Base-by-base conservation (phyloP, 2,113 vertebrate species). In the Montifringilla adamsi region DNA sequence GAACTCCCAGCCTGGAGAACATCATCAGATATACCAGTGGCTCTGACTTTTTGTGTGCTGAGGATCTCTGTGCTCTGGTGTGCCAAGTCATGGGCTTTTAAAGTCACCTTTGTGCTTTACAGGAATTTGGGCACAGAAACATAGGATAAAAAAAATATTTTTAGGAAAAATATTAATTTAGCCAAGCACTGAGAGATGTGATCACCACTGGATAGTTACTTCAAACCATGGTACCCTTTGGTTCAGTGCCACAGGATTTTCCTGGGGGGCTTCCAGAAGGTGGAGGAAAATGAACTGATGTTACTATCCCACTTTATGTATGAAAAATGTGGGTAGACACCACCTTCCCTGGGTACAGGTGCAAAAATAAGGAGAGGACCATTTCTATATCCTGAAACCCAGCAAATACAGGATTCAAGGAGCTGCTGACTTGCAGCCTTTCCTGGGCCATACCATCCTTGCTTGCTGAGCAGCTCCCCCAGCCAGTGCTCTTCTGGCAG, bases 221-320 rank as follows among this genome's bases (percentile, higher is more conserved):
- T 73, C 44, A 56, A 31, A 69, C 46, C 37, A 56, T 3, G 6
- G 37, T 28, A 30, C 28, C 19, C 33, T 67, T 77, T 68, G 10
- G 41, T 69, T 84, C 1, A 4, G 35, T 33, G n/a, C 26, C 47
- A 41, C 60, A 27, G n/a, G 26, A 69, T n/a, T 44, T 77, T 80
- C 24, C 2, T 0, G 1, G 4, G 43, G 4, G 2, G 2, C 1
- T 49, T 62, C 9, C 37, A 66, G 41, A 33, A 76, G 22, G 22
- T 74, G 41, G 8, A 88, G 12, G 22, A 80, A 72, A 74, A 41
- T 1, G 1, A 16, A 16, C 22, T 39, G 8, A 33, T 76, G 9
- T 31, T 56, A 56, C 10, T 4, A 1, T 83, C 53, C 24, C 23
- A 20, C 5, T 63, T 84, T 22, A 30, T 22, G 6, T 41, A 31